Evolutionary conservation across 2,113 vertebrate species (phyloP).

Genomic region (Platysteira castanea): DNA sequence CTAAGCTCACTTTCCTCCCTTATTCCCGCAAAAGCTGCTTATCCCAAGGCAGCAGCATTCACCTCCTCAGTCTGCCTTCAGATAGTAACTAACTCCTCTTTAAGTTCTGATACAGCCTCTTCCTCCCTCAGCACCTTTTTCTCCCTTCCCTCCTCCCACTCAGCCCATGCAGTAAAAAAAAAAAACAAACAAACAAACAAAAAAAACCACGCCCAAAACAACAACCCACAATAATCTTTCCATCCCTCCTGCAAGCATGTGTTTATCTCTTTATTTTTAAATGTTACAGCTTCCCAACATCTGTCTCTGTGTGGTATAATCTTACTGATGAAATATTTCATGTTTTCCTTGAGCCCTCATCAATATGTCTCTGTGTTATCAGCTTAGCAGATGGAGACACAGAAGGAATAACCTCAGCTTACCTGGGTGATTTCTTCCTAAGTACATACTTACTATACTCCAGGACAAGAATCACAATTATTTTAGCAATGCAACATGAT

Average conservation of each 20-base stretch:
- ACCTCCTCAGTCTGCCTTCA: slow-evolving; percentile 47
- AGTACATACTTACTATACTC: neutral
- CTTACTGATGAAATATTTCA: slow-evolving; percentile 85
- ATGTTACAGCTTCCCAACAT: slow-evolving; percentile 82
- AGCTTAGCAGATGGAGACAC: slow-evolving; percentile 77
- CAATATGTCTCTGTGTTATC: slow-evolving; percentile 81
- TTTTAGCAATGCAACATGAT: neutral
- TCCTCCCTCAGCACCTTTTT: neutral
- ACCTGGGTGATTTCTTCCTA: slow-evolving; percentile 70
- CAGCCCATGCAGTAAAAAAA: neutral
- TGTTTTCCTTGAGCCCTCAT: slow-evolving; percentile 81
- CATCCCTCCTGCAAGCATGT: slow-evolving; percentile 72
- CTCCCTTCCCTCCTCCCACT: neutral
- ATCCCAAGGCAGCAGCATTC: neutral
- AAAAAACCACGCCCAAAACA: neutral
- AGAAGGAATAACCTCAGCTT: slow-evolving; percentile 71
- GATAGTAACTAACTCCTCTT: slow-evolving; percentile 4
- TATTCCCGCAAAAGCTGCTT: neutral
- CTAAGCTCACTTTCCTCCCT: neutral
- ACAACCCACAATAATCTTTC: slow-evolving; percentile 54
- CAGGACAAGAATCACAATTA: neutral
- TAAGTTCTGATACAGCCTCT: neutral
- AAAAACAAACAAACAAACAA: neutral
- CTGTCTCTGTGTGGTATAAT: slow-evolving; percentile 83
- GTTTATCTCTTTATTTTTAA: slow-evolving; percentile 82